These are phyloP conservation scores for Morelia viridis DNA, from an alignment of 2,797 vertebrate genomes.

Conservation along the genomic window DNA sequence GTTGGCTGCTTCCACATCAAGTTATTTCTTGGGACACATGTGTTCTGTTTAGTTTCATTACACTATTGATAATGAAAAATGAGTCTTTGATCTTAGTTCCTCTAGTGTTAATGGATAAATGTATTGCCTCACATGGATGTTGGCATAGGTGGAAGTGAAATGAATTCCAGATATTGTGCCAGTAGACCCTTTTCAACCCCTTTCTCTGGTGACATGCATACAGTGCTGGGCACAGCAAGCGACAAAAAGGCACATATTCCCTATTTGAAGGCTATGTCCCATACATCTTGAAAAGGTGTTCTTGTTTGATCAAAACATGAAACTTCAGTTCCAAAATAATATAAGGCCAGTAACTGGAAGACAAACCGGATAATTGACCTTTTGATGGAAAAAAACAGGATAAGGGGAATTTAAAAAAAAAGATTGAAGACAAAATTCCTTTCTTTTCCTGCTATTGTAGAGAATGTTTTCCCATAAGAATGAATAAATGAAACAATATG, in stretches of 20 bases:
- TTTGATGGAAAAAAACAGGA: neutral
- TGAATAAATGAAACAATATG: neutral
- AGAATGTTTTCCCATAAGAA: neutral
- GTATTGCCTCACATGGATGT: neutral
- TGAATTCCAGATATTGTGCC: neutral
- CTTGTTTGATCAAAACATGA: neutral
- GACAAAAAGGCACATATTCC: neutral
- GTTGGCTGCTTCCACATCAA: neutral
- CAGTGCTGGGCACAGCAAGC: neutral
- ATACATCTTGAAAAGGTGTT: neutral
- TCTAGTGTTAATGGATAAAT: neutral
- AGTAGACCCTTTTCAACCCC: neutral
- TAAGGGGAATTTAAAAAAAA: neutral
- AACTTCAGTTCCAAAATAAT: neutral
- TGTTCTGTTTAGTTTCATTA: neutral
- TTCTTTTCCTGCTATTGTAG: neutral
- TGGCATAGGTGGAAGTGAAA: neutral
- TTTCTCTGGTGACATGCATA: neutral
- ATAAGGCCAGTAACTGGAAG: neutral
- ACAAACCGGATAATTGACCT: neutral
- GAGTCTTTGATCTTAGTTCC: neutral
- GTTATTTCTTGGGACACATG: neutral
- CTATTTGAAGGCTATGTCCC: neutral
- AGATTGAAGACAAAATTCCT: neutral
- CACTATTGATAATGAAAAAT: neutral